Conservation (phyloP, 2,888 invertebrate genomes). For the Alitta virens region DNA sequence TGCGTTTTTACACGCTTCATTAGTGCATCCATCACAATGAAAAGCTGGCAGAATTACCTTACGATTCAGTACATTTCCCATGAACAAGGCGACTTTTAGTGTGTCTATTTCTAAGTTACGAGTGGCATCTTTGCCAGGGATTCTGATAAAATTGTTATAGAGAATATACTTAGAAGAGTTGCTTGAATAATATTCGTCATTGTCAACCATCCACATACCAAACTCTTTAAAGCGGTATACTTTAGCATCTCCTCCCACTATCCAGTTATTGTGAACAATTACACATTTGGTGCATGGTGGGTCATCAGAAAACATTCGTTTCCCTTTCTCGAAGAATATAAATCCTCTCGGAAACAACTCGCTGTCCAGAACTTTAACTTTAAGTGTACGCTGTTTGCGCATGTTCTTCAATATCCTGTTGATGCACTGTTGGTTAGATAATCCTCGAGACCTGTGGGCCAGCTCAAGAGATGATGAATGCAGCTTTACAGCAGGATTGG, state of each 20-base stretch:
- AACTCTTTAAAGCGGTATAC: conserved; percentile 14
- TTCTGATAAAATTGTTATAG: neutral
- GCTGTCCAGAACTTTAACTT: neutral
- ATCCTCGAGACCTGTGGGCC: neutral
- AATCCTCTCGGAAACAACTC: conserved; percentile 1
- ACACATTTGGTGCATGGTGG: conserved; percentile 2
- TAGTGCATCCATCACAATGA: conserved; percentile 27
- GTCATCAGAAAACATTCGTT: conserved; percentile 13
- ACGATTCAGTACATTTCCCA: conserved; percentile 21
- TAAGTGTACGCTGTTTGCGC: neutral
- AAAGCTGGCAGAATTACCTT: conserved; percentile 28
- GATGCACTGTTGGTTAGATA: conserved; percentile 1
- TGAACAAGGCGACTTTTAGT: conserved; percentile 16
- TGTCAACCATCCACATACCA: conserved; percentile 8
- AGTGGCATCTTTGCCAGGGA: neutral
- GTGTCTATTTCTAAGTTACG: conserved; percentile 2
- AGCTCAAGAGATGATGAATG: neutral
- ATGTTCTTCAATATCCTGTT: neutral
- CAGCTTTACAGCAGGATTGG: conserved; percentile 1
- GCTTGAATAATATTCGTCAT: conserved; percentile 5
- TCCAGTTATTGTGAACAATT: conserved; percentile 12
- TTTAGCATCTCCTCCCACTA: conserved; percentile 2
- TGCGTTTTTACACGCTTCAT: conserved; percentile 14
- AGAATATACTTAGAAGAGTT: neutral
- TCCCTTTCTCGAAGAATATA: conserved; percentile 5